Evolutionary conservation across 2,797 vertebrate species (phyloP).

Genomic region (Coracias cyanogaster): DNA sequence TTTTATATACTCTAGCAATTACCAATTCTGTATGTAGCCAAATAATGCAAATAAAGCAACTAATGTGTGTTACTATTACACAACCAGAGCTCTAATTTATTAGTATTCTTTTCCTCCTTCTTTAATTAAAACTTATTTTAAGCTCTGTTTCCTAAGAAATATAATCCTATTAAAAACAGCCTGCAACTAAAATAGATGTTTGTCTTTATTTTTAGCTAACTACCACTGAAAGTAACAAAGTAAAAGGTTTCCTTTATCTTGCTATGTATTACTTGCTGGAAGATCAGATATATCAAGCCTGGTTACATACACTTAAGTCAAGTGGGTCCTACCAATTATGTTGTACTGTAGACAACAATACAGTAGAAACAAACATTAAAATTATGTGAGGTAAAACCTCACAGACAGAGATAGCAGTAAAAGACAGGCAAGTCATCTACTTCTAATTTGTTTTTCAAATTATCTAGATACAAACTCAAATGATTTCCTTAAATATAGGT

Average conservation of each 20-base stretch:
- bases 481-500: not conserved
- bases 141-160: not conserved
- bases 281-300: not conserved
- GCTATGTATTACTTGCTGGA: not conserved
- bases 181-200: not conserved
- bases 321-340: not conserved
- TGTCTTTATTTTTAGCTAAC: not conserved
- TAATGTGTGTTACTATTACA: not conserved
- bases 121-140: not conserved
- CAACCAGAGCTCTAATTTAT: not conserved
- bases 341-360: not conserved
- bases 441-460: slow-evolving; percentile 1
- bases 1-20: not conserved
- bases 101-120: not conserved
- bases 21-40: not conserved
- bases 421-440: not conserved
- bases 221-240: not conserved
- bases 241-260: not conserved
- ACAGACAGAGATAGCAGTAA: not conserved
- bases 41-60: not conserved
- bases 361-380: not conserved
- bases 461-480: not conserved
- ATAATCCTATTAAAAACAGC: not conserved
- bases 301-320: not conserved
- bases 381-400: not conserved